Percentiles rank a stretch among this genome's conserved stretches.
These are phyloP conservation scores for Turdus rufiventris DNA, from an alignment of 2,113 vertebrate genomes.

Conservation along the genomic window DNA sequence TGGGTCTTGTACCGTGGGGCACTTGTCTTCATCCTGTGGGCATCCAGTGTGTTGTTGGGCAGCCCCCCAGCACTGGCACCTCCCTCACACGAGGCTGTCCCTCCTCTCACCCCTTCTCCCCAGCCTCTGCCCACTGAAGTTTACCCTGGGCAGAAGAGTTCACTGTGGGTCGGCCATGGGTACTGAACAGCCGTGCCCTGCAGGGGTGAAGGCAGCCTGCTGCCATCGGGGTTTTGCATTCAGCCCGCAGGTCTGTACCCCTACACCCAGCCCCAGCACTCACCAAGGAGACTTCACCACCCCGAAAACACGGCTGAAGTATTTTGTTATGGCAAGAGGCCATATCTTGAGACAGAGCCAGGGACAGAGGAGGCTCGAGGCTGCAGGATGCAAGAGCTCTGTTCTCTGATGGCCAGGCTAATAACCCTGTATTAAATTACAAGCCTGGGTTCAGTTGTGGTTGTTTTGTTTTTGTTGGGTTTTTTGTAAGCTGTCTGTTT, in stretches of 20 bases:
- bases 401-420: conserved; percentile 55
- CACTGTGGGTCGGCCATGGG: fast-evolving
- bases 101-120: neutral
- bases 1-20: too few species aligned
- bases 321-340: neutral
- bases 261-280: neutral
- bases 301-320: neutral
- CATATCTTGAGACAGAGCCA: neutral
- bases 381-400: conserved; percentile 31
- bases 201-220: neutral
- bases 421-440: conserved; percentile 70
- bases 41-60: fast-evolving
- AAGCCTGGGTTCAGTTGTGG: conserved; percentile 26
- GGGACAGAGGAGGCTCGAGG: neutral
- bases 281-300: neutral
- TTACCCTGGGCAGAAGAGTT: neutral
- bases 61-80: neutral
- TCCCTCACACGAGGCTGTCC: fast-evolving
- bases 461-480: neutral
- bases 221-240: neutral
- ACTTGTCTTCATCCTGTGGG: fast-evolving
- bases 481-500: conserved; percentile 63
- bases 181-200: fast-evolving
- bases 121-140: neutral
- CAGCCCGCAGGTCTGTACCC: neutral